Evolutionary conservation across 2,888 invertebrate genomes (phyloP), one percentile per base, ranked within the genome.

Genomic region (Oligia strigilis): DNA sequence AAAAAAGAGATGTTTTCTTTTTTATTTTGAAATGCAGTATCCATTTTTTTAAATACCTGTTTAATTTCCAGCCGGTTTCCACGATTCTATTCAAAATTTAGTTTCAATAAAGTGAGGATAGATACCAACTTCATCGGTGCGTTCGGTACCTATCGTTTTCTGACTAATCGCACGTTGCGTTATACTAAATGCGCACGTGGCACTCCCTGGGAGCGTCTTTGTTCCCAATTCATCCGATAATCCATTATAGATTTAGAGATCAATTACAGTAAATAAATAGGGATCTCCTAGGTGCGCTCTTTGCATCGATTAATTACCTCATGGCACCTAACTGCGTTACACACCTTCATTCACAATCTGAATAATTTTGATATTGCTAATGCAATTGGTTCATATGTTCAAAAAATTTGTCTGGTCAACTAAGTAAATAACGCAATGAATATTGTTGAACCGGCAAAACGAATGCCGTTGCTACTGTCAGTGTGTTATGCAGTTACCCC

Each of bases 21-120:
- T 5, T 72, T 74, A 11, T 73, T 81, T n/a, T 29, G 9, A 58
- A 49, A 70, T 60, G 29, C 40, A 29, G 8, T 46, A 17, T 60
- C 14, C 4, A 17, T 36, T 23, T 36, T 46, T 58, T 65, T 36
- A 4, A 55, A 60, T 17, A 8, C 8, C 11, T n/a, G 5, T 29
- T 13, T 52, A 8, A 52, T 36, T 64, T 36, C 1, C 9, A 52
- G 29, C 13, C 17, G 14, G 40, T 46, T n/a, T 46, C 2, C 9
- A 19, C 17, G 17, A 67, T 43, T 67, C 66, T n/a, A 43, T 70
- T 5, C 19, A 52, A 0, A 23, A 36, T 2, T 23, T 29, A n/a
- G 1, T 29, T 65, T 60, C n/a, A 58, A 55, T 19, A 17, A 40
- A 40, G 3, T 43, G 40, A 36, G 9, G 23, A 55, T 14, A 55